Evolutionary conservation across 2,113 vertebrate species (phyloP).

Genomic region (Lepisosteus osseus): DNA sequence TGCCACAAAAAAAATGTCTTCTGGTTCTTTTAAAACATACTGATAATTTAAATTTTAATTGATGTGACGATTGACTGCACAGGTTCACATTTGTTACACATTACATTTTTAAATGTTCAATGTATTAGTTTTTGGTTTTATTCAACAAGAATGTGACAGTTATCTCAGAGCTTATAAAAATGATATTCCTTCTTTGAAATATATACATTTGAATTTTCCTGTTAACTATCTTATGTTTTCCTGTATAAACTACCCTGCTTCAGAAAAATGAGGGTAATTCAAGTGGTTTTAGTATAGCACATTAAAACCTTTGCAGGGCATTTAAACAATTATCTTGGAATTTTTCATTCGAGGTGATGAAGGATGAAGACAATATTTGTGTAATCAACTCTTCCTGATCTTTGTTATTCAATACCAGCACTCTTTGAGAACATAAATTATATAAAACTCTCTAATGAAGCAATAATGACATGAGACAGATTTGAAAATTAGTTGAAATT

Average conservation of each 20-base stretch:
- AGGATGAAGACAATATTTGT: conserved; percentile 70
- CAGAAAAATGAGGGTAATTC: conserved; percentile 33
- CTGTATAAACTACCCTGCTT: neutral
- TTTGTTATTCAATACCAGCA: conserved; percentile 60
- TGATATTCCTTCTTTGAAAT: too few species aligned
- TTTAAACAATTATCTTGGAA: conserved; percentile 78
- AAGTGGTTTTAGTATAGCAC: conserved; percentile 37
- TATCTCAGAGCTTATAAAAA: too few species aligned
- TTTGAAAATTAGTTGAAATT: conserved; percentile 72
- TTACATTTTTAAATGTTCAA: too few species aligned
- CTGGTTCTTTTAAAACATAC: too few species aligned
- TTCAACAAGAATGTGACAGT: too few species aligned
- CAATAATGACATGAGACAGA: conserved; percentile 62
- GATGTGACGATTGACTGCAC: too few species aligned
- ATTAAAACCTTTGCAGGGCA: conserved; percentile 45
- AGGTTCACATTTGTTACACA: too few species aligned
- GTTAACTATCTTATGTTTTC: too few species aligned
- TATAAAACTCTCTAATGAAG: conserved; percentile 73
- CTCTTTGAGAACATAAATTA: conserved; percentile 60
- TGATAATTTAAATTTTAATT: too few species aligned
- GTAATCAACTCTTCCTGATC: conserved; percentile 77
- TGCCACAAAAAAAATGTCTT: too few species aligned
- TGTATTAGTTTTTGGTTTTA: too few species aligned
- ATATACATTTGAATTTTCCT: too few species aligned
- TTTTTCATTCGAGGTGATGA: conserved; percentile 84